These are phyloP conservation scores for Phainopepla nitens DNA, from an alignment of 2,113 vertebrate species.

Conservation along the genomic window DNA sequence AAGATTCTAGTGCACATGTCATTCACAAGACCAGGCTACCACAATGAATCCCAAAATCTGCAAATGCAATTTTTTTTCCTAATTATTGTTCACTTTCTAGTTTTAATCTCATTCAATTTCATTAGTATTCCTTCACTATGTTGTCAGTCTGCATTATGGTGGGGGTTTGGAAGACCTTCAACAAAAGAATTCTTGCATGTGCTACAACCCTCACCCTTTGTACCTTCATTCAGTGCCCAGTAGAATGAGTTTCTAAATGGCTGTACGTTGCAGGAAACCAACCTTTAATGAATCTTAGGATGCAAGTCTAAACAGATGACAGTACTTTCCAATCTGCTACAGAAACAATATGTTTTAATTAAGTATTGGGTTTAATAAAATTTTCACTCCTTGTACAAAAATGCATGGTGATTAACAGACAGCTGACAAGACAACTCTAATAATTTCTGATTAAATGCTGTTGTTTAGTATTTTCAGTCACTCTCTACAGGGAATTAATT, in stretches of 20 bases:
- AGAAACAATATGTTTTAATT: constrained; percentile 51
- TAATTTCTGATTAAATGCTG: constrained; percentile 60
- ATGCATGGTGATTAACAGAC: constrained; percentile 29
- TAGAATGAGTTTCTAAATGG: constrained; percentile 34
- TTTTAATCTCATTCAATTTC: not conserved
- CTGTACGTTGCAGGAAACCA: constrained; percentile 19
- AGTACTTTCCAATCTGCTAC: constrained; percentile 12
- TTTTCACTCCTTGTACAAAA: constrained; percentile 42
- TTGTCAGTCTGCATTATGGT: constrained; percentile 20
- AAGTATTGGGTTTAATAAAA: constrained; percentile 45
- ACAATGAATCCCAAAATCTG: not conserved
- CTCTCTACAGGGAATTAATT: constrained; percentile 58
- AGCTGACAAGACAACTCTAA: constrained; percentile 32
- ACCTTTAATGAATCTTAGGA: constrained; percentile 20
- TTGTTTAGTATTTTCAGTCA: constrained; percentile 59
- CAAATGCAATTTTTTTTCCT: not conserved
- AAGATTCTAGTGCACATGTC: not conserved
- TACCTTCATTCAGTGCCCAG: not conserved
- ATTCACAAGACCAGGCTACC: not conserved
- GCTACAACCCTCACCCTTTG: constrained; percentile 16
- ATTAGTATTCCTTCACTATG: constrained; percentile 24
- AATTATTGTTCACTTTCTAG: not conserved
- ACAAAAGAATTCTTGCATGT: constrained; percentile 17
- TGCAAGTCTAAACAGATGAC: constrained; percentile 41
- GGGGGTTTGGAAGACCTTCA: constrained; percentile 13